Base-by-base conservation (phyloP, 2,888 invertebrate species). In the Mythimna pallens region DNA sequence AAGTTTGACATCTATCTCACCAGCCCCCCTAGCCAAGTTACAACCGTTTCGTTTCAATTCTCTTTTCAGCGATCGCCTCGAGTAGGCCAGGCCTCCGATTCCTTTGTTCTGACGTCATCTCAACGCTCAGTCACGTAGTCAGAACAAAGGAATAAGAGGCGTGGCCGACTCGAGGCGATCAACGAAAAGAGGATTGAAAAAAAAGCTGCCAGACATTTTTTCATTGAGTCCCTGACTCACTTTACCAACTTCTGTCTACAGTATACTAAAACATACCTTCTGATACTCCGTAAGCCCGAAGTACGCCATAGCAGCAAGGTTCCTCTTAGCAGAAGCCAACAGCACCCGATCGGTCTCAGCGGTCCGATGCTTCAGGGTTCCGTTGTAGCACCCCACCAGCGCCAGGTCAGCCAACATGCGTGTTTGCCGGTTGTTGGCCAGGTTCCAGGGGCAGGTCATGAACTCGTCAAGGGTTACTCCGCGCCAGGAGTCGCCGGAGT, bases 261-360 rank as follows among this genome's bases (percentile, higher is more conserved):
- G 17, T 7, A 57, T 20, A 1, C 30, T 57, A 30, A 30, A 25
- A 14, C 30, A 17, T 55, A 98, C 98, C 97, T 98, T 98, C 96
- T 99, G 99, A 94, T 97, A 98, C 95, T 99, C 99, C 10, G 99
- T 99, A 81, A 99, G 97, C 82, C 99, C 99, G 94, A 99, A 99
- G 94, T 99, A 99, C 69, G 99, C 98, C 99, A 99, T 99, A 65
- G 98, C 98, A 78, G 98, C 98, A 73, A 99, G 97, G 95, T 99
- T 99, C 84, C 98, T 97, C 95, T 99, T 99, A 69, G 99, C 99
- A 90, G 99, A 99, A 52, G 98, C 98, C 81, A 99, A 96, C 97
- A 99, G 98, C 64, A 99, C 98, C 69, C 98, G 96, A 90, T 99
- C 98, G 54, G 98, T 97, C 88, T 98, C 98, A 17, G 97, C 95